phyloP scores from a whole-genome alignment of 1,140 invertebrate genomes.

The Stegodyphus dumicola region DNA sequence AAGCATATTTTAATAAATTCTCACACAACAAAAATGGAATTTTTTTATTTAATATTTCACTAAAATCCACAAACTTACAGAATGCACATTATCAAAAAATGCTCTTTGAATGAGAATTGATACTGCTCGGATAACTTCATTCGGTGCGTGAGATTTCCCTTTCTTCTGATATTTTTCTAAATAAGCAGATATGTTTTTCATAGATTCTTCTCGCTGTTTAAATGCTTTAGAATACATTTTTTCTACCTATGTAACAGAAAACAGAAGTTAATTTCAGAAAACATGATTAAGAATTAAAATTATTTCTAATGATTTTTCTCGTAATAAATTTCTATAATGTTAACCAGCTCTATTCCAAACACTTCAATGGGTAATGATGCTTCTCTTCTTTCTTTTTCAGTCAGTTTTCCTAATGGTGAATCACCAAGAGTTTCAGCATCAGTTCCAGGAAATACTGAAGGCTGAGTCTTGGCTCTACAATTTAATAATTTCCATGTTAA shows the following conservation, averaged over 20 bases:
- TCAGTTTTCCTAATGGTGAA: conserved; percentile 67
- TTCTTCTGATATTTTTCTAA: conserved; percentile 58
- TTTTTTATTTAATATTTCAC: no score
- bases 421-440: conserved; percentile 33
- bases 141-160: conserved; percentile 72
- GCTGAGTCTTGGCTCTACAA: conserved; percentile 37
- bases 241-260: conserved; percentile 77
- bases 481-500: no score
- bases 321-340: conserved; percentile 49
- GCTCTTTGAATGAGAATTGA: conserved; percentile 81
- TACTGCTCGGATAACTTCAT: conserved; percentile 82
- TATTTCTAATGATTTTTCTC: neutral
- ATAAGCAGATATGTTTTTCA: conserved; percentile 77
- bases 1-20: neutral
- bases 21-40: conserved; percentile 35
- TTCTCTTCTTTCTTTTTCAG: conserved; percentile 88
- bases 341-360: conserved; percentile 88
- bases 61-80: conserved; percentile 56
- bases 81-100: conserved; percentile 77
- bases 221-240: conserved; percentile 95
- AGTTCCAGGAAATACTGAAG: conserved; percentile 47
- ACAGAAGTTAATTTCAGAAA: neutral
- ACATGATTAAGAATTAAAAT: neutral
- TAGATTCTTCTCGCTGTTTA: conserved; percentile 89
- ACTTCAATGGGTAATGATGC: conserved; percentile 89